These are phyloP conservation scores for Felis catus DNA, from an alignment of 2,113 vertebrate species.

Conservation along the genomic window F.catus_Fca126_mat1.0 CM031416.1:119811001-119811500, in stretches of 20 bases:
- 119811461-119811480: not conserved
- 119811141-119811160: too few relatives aligned
- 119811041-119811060: not conserved
- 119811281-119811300: too few relatives aligned
- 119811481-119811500: not conserved
- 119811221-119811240: too few relatives aligned
- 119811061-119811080: not conserved
- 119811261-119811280: too few relatives aligned
- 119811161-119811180: too few relatives aligned
- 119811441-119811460: not conserved
- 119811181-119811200: too few relatives aligned
- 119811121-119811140: not conserved
- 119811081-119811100: not conserved
- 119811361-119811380: not conserved
- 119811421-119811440: not conserved
- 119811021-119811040: too few relatives aligned
- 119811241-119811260: fast-evolving
- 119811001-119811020: too few relatives aligned
- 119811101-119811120: not conserved
- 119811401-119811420: not conserved
- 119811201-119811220: too few relatives aligned
- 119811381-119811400: not conserved
- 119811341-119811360: too few relatives aligned
- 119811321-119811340: too few relatives aligned
- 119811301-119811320: too few relatives aligned